Evolutionary conservation across 2,888 invertebrate species (phyloP), one percentile per base, ranked within the genome.

Genomic region (Baccha elongata): DNA sequence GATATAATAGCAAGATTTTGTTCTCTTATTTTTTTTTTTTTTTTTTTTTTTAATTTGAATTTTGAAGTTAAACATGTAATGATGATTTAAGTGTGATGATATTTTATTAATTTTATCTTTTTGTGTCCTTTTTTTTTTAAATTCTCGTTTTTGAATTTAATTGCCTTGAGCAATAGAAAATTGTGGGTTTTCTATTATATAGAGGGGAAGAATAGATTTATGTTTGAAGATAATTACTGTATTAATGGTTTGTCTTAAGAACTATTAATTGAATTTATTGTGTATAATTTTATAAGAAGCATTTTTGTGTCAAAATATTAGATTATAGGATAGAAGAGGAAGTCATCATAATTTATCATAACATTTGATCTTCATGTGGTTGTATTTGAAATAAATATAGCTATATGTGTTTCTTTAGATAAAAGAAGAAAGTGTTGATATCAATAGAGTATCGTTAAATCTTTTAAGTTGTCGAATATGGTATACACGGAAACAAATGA

Each of bases 1-100:
- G n/a, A n/a, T n/a, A n/a, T n/a, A n/a, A n/a, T n/a, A n/a, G n/a
- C n/a, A n/a, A n/a, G n/a, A n/a, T 53, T 32, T 32, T 52, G 17
- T 50, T 26, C 15, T 48, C 15, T 26, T 5, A 15, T 15, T 15
- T 37, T 37, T 37, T 37, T 74, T 74, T 65, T 32, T 11, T 65
- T 15, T 19, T 40, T 3, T n/a, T 46, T 52, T 72, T 32, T 37
- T n/a, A 53, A 42, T 4, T 15, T 26, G 62, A 67, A 40, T 74
- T 26, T 37, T 15, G 53, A 75, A 68, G 65, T 75, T 65, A 29
- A 60, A 69, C 69, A 50, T 52, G 50, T 71, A 71, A 81, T 75
- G 69, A 71, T 71, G 80, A 71, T 81, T 75, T 44, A 52, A 75
- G 75, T 81, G 80, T 65, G 65, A 81, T 64, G 75, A 69, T 75